These are phyloP conservation scores for Anagyrus pseudococci DNA, from an alignment of 2,888 invertebrate genomes.

Conservation along the genomic window DNA sequence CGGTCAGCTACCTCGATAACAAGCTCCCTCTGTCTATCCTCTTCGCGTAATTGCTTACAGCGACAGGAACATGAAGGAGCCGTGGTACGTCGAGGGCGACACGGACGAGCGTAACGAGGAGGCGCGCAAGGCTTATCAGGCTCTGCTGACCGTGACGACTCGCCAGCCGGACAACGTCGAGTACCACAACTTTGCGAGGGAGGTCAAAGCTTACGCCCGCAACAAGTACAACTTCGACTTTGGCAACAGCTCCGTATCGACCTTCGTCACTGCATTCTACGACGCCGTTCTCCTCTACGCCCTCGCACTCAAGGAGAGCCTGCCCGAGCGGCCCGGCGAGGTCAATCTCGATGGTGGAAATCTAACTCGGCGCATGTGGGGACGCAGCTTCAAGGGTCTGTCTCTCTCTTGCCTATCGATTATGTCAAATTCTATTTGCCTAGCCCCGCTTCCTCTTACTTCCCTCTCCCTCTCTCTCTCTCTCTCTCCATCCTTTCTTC, in stretches of 20 bases:
- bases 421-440: no score
- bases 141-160: conserved; percentile 87
- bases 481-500: no score
- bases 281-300: conserved; percentile 95
- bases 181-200: conserved; percentile 77
- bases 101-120: conserved; percentile 80
- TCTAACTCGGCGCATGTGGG: conserved; percentile 86
- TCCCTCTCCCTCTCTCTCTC: background rate
- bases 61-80: conserved; percentile 66
- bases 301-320: conserved; percentile 86
- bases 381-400: conserved; percentile 81
- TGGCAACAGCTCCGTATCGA: conserved; percentile 81
- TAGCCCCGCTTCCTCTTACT: no score
- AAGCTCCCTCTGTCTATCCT: no score
- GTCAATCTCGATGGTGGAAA: conserved; percentile 78
- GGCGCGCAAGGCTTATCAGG: conserved; percentile 85
- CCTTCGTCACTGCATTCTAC: conserved; percentile 94
- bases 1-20: no score
- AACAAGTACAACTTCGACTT: conserved; percentile 77
- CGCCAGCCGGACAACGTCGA: conserved; percentile 80
- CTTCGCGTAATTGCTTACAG: conserved; percentile 39
- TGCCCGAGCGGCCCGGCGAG: conserved; percentile 62
- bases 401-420: background rate
- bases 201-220: conserved; percentile 74
- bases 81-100: conserved; percentile 87